A percentile compares a stretch with the other conserved stretches of the same genome.
phyloP scores from a whole-genome alignment of 2,888 invertebrate genomes.

The Brachylomia viminalis region DNA sequence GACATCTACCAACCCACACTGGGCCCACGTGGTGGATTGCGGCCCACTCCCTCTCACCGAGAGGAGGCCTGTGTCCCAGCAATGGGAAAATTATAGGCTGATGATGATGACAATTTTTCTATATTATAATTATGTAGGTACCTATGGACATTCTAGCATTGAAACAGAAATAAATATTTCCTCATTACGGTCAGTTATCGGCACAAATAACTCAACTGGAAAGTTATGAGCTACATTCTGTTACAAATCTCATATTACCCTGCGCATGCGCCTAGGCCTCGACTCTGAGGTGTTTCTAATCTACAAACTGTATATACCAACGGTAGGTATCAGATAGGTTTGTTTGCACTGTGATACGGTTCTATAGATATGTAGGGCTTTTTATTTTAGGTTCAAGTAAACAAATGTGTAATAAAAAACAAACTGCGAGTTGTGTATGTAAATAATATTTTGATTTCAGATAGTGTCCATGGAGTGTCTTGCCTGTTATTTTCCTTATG shows the following conservation, averaged over 20 bases:
- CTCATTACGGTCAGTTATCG: constrained; percentile 39
- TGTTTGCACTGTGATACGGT: constrained; percentile 42
- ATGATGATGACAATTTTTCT: no score
- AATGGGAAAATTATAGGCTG: no score
- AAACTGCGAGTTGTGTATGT: background rate
- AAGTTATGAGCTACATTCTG: constrained; percentile 59
- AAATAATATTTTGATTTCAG: no score
- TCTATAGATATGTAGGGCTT: background rate
- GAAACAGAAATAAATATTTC: constrained; percentile 45
- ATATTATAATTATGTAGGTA: no score
- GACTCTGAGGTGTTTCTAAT: constrained; percentile 41
- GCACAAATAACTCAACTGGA: constrained; percentile 50
- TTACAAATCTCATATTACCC: constrained; percentile 41
- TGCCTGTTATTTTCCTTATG: no score
- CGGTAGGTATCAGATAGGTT: constrained; percentile 7
- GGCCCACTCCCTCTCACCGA: no score
- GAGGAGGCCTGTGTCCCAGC: no score
- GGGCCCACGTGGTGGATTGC: no score
- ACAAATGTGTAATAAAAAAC: background rate
- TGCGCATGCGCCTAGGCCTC: constrained; percentile 25
- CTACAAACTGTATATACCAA: constrained; percentile 12
- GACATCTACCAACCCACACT: no score
- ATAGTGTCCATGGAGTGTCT: no score
- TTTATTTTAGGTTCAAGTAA: background rate
- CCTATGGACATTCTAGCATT: constrained; percentile 20